Percentiles rank a stretch among this genome's conserved stretches.
Conservation (phyloP, 2,888 invertebrate genomes). For the Scaptomyza parva region DNA sequence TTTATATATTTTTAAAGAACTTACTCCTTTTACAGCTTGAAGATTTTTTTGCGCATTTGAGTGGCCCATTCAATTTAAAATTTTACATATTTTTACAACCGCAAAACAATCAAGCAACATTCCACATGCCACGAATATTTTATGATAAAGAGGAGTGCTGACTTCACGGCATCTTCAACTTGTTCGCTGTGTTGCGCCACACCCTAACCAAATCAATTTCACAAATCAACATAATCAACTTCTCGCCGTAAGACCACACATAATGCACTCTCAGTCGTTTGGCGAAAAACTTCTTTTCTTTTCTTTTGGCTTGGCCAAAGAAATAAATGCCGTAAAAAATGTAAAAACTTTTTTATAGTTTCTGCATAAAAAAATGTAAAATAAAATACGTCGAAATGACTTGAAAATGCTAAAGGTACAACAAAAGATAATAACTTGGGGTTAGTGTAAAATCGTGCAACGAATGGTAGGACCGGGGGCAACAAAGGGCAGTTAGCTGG, state of each 20-base stretch:
- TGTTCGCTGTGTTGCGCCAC: neutral
- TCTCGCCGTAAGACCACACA: conserved; percentile 70
- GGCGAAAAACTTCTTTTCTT: conserved; percentile 61
- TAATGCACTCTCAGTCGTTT: conserved; percentile 70
- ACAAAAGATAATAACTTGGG: conserved; percentile 50
- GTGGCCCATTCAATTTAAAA: conserved; percentile 41
- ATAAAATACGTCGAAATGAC: conserved; percentile 69
- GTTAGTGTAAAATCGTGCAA: neutral
- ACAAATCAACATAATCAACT: conserved; percentile 81
- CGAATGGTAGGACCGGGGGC: neutral
- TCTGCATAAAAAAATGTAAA: conserved; percentile 71
- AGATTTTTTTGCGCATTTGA: neutral
- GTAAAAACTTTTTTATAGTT: conserved; percentile 80
- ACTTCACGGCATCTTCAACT: conserved; percentile 6
- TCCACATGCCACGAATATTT: conserved; percentile 62
- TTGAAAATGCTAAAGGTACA: conserved; percentile 48
- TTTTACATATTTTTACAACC: conserved; percentile 59
- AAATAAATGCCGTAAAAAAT: conserved; percentile 76
- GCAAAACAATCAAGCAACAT: conserved; percentile 50
- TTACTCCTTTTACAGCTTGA: neutral
- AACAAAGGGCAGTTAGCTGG: conserved; percentile 58
- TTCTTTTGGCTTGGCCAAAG: conserved; percentile 38
- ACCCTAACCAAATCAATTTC: conserved; percentile 66
- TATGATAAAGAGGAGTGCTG: conserved; percentile 52
- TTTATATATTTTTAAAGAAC: neutral